Evolutionary conservation across 2,113 vertebrate genomes (phyloP).

Genomic region (Odobenus rosmarus): DNA sequence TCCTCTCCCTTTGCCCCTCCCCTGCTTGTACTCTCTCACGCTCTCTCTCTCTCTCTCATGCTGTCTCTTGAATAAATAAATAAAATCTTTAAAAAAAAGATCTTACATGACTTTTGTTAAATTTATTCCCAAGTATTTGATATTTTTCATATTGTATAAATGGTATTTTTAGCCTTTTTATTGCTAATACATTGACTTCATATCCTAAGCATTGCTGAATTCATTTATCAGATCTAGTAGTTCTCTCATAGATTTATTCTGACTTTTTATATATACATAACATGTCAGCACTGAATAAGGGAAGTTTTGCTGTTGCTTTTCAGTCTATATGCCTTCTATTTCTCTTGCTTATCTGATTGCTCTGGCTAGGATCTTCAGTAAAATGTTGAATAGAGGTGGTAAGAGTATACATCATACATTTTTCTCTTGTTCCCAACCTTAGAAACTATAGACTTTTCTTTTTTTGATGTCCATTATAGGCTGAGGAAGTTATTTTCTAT

Average conservation of each 20-base stretch:
- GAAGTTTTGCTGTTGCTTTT: neutral
- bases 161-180: neutral
- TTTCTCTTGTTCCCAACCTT: neutral
- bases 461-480: neutral
- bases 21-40: neutral
- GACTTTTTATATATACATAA: neutral
- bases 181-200: neutral
- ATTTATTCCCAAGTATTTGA: neutral
- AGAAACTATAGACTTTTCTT: neutral
- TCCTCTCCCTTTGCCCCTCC: neutral
- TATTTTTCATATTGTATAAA: conserved; percentile 10
- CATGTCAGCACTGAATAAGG: neutral
- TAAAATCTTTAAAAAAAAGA: neutral
- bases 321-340: neutral
- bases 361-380: neutral
- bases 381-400: neutral
- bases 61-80: neutral
- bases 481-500: neutral
- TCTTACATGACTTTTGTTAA: neutral
- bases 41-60: no score
- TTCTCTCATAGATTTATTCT: neutral
- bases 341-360: neutral
- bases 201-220: neutral
- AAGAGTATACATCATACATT: neutral
- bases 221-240: neutral